These are phyloP conservation scores for Eospalax fontanierii DNA, from an alignment of 2,797 vertebrate species.

Conservation along the genomic window DNA sequence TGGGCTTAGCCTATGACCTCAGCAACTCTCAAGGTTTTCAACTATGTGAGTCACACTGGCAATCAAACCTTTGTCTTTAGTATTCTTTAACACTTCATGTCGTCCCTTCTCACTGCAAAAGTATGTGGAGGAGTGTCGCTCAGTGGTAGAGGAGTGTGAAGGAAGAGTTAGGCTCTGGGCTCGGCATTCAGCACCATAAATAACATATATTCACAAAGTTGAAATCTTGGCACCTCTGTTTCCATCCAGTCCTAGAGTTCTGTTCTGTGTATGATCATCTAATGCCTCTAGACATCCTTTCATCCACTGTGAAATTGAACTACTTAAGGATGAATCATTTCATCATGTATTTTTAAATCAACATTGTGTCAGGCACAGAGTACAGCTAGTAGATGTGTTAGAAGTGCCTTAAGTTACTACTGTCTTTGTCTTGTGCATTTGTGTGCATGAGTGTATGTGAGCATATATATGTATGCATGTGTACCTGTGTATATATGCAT, in stretches of 20 bases:
- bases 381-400: neutral
- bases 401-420: neutral
- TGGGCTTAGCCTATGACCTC: neutral
- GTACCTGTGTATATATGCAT: too few species aligned
- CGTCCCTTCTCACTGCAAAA: neutral
- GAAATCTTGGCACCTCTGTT: neutral
- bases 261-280: neutral
- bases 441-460: too few species aligned
- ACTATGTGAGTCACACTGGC: fast-evolving
- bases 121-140: neutral
- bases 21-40: fast-evolving
- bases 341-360: neutral
- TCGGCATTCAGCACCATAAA: neutral
- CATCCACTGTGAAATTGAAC: neutral
- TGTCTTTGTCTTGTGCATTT: too few species aligned
- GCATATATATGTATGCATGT: too few species aligned
- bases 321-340: neutral
- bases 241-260: neutral
- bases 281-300: neutral
- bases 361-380: neutral
- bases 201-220: too few species aligned
- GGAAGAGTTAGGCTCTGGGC: neutral
- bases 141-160: neutral
- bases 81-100: neutral
- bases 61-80: neutral